Evolutionary conservation across 2,888 invertebrate genomes (phyloP), one percentile per base, ranked within the genome.

Genomic region (Crepidodera aurea): DNA sequence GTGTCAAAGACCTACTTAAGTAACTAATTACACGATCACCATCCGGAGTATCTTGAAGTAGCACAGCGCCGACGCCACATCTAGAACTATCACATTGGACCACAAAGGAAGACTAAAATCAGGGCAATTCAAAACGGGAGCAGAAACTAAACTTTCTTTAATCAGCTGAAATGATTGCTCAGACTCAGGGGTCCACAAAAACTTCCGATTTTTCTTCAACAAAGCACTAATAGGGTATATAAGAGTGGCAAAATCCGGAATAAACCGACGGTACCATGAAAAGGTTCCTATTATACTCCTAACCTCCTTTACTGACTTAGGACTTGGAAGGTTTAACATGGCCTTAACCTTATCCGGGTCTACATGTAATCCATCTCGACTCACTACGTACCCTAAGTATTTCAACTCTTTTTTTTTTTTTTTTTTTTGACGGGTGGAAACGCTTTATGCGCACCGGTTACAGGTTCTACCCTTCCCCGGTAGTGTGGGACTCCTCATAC

Each of bases 251-350:
- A 71, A 72, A 42, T 68, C 32, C 8, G 58, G 34, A 1, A 72
- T 37, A 46, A 72, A 72, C 18, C 69, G 54, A 6, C 70, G 62
- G 39, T 71, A 72, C 63, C 68, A 72, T 1, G 69, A 29, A 29
- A 29, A 29, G 1, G 29, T 29, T 6, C 29, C 29, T 2, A 29
- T 8, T 8, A 29, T 8, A 6, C 29, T 3, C 3, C 29, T 3
- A 8, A 29, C 29, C 8, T 29, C 29, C 3, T 2, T 8, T 6
- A 29, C 10, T 6, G 3, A 6, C 3, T 3, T 6, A 8, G 29
- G 29, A 29, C 5, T 29, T 2, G 29, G 29, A 29, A 29, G 29
- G 2, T 4, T 8, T 10, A 29, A 3, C 25, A 25, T 25, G 3
- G 25, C 25, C 25, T 25, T 25, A 6, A 4, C 25, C 25, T 25